phyloP scores from a whole-genome alignment of 2,113 vertebrate species.

The Sus scrofa region DNA sequence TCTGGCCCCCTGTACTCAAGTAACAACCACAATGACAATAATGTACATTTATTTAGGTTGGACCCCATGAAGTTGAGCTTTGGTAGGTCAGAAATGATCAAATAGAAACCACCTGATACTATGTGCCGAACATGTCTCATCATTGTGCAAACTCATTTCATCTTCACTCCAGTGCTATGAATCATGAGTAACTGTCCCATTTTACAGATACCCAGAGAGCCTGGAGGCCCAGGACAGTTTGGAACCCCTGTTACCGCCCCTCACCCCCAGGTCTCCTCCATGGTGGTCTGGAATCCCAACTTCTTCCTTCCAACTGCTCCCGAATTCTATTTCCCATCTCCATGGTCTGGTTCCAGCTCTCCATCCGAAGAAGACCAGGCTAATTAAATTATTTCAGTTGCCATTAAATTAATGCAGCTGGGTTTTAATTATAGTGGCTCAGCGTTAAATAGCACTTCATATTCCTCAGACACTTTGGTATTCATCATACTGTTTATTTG shows the following conservation, averaged over 20 bases:
- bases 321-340: not conserved
- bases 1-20: not conserved
- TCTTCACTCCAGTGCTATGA: not conserved
- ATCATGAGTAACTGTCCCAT: not conserved
- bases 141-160: not conserved
- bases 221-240: not conserved
- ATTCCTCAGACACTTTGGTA: not conserved
- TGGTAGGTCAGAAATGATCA: not conserved
- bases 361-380: not conserved
- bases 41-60: not conserved
- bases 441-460: not conserved
- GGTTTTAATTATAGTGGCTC: constrained; percentile 47
- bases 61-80: not conserved
- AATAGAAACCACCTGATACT: not conserved
- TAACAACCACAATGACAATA: not conserved
- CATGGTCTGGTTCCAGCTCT: not conserved
- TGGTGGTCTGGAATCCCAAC: not conserved
- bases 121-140: not conserved
- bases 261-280: not conserved
- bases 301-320: not conserved
- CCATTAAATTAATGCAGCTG: constrained; percentile 58
- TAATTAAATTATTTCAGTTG: constrained; percentile 47
- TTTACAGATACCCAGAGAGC: not conserved
- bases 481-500: not conserved
- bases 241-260: not conserved